Percentiles rank a stretch among this genome's conserved stretches.
These are phyloP conservation scores for Propithecus coquereli DNA, from an alignment of 2,113 vertebrate species.

Conservation along the genomic window DNA sequence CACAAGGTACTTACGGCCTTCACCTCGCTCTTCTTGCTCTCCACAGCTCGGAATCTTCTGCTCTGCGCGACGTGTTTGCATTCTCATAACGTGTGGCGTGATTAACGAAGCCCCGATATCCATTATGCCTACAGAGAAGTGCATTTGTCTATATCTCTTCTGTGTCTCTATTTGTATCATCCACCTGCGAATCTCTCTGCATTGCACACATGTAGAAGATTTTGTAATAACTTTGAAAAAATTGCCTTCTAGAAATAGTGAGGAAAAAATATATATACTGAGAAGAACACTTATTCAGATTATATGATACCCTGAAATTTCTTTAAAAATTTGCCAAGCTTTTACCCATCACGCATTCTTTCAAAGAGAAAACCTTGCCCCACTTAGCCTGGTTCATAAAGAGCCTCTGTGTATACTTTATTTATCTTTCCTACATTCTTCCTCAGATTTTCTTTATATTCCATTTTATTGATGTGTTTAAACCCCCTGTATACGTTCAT, in stretches of 20 bases:
- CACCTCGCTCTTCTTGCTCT: not conserved
- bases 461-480: slow-evolving; percentile 33
- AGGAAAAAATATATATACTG: not conserved
- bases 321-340: not conserved
- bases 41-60: not conserved
- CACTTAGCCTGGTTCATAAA: not conserved
- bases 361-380: not conserved
- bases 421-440: not conserved
- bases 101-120: not conserved
- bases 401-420: not conserved
- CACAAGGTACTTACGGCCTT: not conserved
- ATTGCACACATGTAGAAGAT: not conserved
- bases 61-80: not conserved
- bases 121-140: not conserved
- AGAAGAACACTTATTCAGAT: not conserved
- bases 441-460: not conserved
- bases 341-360: not conserved
- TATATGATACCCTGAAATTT: not conserved
- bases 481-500: not conserved
- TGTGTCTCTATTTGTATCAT: rapidly evolving
- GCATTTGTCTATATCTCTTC: not conserved
- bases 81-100: not conserved
- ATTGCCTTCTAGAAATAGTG: not conserved
- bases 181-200: not conserved
- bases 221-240: not conserved